A percentile compares a stretch with the other conserved stretches of the same genome.
Conservation (phyloP, 2,113 vertebrate species). For the Prionailurus bengalensis region DNA sequence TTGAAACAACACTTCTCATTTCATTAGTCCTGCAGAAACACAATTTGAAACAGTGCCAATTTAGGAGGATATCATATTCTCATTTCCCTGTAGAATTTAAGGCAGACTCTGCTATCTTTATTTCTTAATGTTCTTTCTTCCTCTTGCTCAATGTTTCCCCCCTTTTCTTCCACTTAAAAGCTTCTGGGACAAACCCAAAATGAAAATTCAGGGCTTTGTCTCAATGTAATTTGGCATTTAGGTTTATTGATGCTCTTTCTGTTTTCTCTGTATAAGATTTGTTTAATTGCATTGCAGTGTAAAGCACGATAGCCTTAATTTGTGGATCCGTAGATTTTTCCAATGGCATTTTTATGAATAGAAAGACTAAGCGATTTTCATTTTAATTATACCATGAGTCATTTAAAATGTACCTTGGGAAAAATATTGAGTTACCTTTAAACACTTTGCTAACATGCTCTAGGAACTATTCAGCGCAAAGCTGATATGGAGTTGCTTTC, state of each 20-base stretch:
- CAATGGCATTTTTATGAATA: slow-evolving; percentile 83
- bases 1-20: slow-evolving; percentile 90
- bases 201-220: slow-evolving; percentile 83
- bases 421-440: slow-evolving; percentile 75
- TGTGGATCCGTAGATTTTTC: slow-evolving; percentile 82
- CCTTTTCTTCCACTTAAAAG: slow-evolving; percentile 77
- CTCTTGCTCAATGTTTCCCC: background rate
- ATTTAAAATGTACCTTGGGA: slow-evolving; percentile 77
- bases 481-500: slow-evolving; percentile 62
- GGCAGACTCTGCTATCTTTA: slow-evolving; percentile 74
- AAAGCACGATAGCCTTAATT: slow-evolving; percentile 82
- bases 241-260: slow-evolving; percentile 81
- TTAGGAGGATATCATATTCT: slow-evolving; percentile 83
- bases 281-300: slow-evolving; percentile 79
- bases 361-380: slow-evolving; percentile 80
- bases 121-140: slow-evolving; percentile 78
- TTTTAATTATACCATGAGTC: slow-evolving; percentile 82
- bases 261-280: slow-evolving; percentile 78
- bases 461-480: slow-evolving; percentile 65
- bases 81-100: slow-evolving; percentile 85
- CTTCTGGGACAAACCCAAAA: slow-evolving; percentile 83
- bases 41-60: slow-evolving; percentile 86
- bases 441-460: slow-evolving; percentile 60
- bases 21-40: slow-evolving; percentile 88
- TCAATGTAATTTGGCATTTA: slow-evolving; percentile 83